A percentile compares a stretch with the other conserved stretches of the same genome.
These are phyloP conservation scores for Prosopocoilus inquinatus DNA, from an alignment of 2,888 invertebrate species.

Conservation along the genomic window DNA sequence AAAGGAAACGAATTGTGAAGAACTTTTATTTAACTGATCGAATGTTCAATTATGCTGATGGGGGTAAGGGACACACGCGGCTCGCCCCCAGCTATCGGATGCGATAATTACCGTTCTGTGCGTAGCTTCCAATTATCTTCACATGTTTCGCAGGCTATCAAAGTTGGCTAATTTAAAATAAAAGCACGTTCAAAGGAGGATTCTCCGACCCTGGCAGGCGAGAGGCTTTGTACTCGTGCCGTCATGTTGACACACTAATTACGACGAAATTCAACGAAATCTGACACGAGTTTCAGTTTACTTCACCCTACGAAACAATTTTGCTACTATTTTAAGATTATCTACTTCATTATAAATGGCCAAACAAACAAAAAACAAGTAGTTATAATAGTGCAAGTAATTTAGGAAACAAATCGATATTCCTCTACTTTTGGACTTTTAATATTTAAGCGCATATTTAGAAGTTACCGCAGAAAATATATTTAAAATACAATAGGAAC, in stretches of 20 bases:
- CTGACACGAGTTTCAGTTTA: too few species aligned
- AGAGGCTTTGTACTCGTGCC: conserved; percentile 33
- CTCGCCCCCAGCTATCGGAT: conserved; percentile 24
- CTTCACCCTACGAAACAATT: too few species aligned
- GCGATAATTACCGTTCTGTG: conserved; percentile 30
- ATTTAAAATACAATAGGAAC: too few species aligned
- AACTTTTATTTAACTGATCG: conserved; percentile 1
- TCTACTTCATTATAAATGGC: too few species aligned
- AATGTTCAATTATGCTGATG: conserved; percentile 9
- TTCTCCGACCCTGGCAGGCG: conserved; percentile 32
- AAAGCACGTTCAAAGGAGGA: conserved; percentile 34
- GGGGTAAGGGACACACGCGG: conserved; percentile 17
- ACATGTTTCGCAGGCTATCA: conserved; percentile 28
- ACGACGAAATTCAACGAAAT: conserved; percentile 33
- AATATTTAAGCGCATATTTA: too few species aligned
- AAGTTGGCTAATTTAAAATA: conserved; percentile 32
- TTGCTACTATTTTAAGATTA: too few species aligned
- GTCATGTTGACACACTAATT: conserved; percentile 37
- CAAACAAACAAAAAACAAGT: too few species aligned
- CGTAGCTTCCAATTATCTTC: conserved; percentile 30
- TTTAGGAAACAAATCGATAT: too few species aligned
- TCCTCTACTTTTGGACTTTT: too few species aligned
- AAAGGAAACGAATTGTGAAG: not conserved
- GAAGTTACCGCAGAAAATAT: too few species aligned
- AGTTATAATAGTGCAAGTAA: too few species aligned